Percentiles rank a stretch among this genome's conserved stretches.
Evolutionary conservation across 2,888 invertebrate species (phyloP).

Genomic region (Ochlodes sylvanus): DNA sequence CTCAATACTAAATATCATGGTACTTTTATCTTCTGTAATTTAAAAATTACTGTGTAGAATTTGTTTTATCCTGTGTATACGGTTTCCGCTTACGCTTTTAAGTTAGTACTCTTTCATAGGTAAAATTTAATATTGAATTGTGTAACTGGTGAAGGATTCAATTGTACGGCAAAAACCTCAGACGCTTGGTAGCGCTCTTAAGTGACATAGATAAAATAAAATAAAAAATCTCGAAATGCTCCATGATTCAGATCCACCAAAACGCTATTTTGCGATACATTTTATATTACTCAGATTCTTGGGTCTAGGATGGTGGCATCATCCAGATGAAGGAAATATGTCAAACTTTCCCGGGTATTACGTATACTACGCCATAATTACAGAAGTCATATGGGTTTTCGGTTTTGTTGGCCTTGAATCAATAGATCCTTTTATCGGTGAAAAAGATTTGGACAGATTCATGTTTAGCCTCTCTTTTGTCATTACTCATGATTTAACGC

Average conservation of each 20-base stretch:
- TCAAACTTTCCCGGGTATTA: slow-evolving; percentile 72
- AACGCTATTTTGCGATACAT: slow-evolving; percentile 68
- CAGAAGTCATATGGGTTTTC: slow-evolving; percentile 72
- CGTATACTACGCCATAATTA: slow-evolving; percentile 69
- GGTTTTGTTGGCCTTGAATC: slow-evolving; percentile 79
- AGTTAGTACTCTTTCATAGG: not conserved
- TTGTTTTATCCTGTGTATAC: not conserved
- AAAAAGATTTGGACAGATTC: slow-evolving; percentile 75
- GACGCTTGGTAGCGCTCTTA: not conserved
- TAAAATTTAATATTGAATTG: slow-evolving; percentile 11
- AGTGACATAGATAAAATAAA: not conserved
- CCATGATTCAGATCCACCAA: slow-evolving; percentile 52
- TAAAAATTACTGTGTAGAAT: not conserved
- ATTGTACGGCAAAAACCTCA: not conserved
- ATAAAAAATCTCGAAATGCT: slow-evolving; percentile 2
- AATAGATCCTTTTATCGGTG: slow-evolving; percentile 76
- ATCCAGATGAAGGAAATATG: slow-evolving; percentile 68
- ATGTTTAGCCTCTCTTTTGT: slow-evolving; percentile 81
- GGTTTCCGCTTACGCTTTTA: slow-evolving; percentile 12
- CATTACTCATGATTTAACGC: slow-evolving; percentile 75
- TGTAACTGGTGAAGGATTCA: not conserved
- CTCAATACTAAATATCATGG: not conserved
- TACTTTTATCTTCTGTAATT: not conserved
- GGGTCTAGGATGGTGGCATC: slow-evolving; percentile 80
- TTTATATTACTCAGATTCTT: slow-evolving; percentile 67